Evolutionary conservation across 1,140 invertebrate species (phyloP).

Genomic region (Arctopsyche grandis): DNA sequence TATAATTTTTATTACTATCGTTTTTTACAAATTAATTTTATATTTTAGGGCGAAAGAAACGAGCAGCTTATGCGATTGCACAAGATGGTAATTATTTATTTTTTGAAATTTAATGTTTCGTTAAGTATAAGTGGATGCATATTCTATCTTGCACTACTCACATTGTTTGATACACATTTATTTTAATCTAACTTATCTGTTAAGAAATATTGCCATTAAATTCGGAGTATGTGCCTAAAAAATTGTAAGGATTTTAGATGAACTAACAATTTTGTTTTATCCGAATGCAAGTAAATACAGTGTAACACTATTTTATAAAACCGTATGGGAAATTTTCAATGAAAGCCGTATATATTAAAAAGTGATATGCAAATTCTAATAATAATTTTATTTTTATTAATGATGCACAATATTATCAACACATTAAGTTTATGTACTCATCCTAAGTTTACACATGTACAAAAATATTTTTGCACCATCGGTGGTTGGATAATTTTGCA

Average conservation of each 20-base stretch:
- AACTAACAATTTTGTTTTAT: not conserved
- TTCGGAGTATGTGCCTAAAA: not conserved
- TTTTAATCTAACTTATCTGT: not conserved
- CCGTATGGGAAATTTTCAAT: no score
- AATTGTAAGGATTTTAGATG: not conserved
- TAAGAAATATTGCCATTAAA: not conserved
- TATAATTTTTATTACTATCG: not conserved
- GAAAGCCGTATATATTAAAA: no score
- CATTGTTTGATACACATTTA: constrained; percentile 35
- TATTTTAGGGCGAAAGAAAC: constrained; percentile 45
- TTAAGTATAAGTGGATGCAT: not conserved
- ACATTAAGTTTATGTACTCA: not conserved
- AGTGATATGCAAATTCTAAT: no score
- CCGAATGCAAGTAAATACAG: no score
- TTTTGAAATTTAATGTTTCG: not conserved
- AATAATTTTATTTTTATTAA: no score
- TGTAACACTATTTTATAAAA: no score
- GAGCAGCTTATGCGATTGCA: constrained; percentile 34
- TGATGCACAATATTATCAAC: not conserved
- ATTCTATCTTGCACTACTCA: constrained; percentile 11
- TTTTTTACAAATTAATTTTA: not conserved
- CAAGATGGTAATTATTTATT: constrained; percentile 41
- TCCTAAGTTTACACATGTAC: no score
- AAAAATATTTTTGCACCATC: not conserved
- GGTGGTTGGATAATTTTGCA: constrained; percentile 25